A percentile compares a stretch with the other conserved stretches of the same genome.
Evolutionary conservation across 2,113 vertebrate genomes (phyloP).

Genomic region (Xiphophorus maculatus): DNA sequence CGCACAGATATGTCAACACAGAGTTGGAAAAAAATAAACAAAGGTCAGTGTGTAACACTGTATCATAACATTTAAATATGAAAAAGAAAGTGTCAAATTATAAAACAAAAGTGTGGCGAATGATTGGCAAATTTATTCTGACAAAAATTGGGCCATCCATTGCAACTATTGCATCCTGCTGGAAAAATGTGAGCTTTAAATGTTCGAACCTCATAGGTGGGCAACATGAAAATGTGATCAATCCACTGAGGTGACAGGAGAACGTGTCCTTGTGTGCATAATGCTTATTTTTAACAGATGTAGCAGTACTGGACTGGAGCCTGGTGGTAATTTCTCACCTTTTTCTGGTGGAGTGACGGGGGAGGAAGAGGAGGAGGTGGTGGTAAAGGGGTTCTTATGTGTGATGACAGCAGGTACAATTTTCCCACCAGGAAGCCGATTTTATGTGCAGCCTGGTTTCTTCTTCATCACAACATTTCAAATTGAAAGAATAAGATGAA

Average conservation of each 20-base stretch:
- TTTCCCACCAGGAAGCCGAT: slow-evolving; percentile 19
- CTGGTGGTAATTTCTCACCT: slow-evolving; percentile 49
- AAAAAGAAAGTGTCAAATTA: too few species aligned
- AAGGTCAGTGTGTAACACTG: too few species aligned
- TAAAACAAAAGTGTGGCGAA: too few species aligned
- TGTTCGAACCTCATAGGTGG: neutral
- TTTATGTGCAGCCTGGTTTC: slow-evolving; percentile 12
- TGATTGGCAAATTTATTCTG: too few species aligned
- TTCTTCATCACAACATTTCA: slow-evolving; percentile 1
- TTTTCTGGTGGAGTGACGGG: slow-evolving; percentile 31
- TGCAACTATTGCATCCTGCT: neutral
- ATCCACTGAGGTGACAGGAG: neutral
- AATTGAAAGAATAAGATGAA: neutral
- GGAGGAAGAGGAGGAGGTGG: neutral
- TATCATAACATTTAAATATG: too few species aligned
- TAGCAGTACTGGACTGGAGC: slow-evolving; percentile 6
- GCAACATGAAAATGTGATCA: neutral
- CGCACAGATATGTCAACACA: too few species aligned
- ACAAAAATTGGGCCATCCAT: too few species aligned
- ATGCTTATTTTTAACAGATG: slow-evolving; percentile 11
- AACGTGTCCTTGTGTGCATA: neutral
- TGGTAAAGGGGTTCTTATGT: neutral
- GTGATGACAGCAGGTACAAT: slow-evolving; percentile 5
- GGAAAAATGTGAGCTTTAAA: neutral
- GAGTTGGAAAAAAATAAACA: too few species aligned